These are phyloP conservation scores for Symphodus melops DNA, from an alignment of 2,113 vertebrate species.

Conservation along the genomic window DNA sequence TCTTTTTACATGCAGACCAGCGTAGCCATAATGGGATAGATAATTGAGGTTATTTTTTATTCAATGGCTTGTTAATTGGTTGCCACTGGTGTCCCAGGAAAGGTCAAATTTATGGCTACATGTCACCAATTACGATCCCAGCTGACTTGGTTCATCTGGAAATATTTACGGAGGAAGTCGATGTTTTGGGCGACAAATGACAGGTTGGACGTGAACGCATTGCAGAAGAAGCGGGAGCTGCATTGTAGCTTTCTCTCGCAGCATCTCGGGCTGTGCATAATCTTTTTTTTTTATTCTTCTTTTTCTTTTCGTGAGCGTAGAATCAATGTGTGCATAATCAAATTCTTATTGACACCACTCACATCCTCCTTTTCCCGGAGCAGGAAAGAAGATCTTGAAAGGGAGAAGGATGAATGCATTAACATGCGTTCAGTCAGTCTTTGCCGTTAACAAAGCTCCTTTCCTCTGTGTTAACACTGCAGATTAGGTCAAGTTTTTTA, in stretches of 20 bases:
- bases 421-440: constrained; percentile 97
- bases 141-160: constrained; percentile 86
- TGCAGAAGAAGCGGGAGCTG: constrained; percentile 65
- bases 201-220: constrained; percentile 75
- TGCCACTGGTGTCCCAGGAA: constrained; percentile 83
- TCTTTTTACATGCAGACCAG: constrained; percentile 78
- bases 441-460: constrained; percentile 96
- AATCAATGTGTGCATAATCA: constrained; percentile 86
- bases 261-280: constrained; percentile 69
- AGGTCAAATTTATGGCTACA: constrained; percentile 86
- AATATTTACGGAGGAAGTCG: constrained; percentile 84
- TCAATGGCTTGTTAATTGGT: constrained; percentile 86
- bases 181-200: constrained; percentile 84
- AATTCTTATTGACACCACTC: constrained; percentile 85
- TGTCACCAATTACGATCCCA: constrained; percentile 86
- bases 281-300: constrained; percentile 64
- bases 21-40: constrained; percentile 85
- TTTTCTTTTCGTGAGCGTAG: constrained; percentile 62
- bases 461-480: constrained; percentile 99
- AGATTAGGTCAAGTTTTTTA: constrained; percentile 99
- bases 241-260: constrained; percentile 59
- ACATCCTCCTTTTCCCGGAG: constrained; percentile 77
- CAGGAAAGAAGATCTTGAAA: constrained; percentile 87
- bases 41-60: constrained; percentile 86
- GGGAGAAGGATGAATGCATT: constrained; percentile 95